These are phyloP conservation scores for Drosophila neonasuta DNA, from an alignment of 2,888 invertebrate genomes.

Conservation along the genomic window DNA sequence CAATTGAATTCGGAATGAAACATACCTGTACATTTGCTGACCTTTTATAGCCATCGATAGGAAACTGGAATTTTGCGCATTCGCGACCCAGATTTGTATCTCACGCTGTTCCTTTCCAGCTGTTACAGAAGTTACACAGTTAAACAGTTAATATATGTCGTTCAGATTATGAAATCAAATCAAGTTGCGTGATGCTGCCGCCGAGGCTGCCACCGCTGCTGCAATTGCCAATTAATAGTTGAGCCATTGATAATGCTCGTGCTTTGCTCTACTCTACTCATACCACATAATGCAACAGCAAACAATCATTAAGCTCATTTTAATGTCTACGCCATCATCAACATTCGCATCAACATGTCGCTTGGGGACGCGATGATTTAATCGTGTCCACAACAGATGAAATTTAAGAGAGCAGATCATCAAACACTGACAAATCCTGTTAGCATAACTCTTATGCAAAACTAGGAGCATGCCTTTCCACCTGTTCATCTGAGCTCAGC, in stretches of 20 bases:
- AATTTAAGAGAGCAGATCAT: neutral
- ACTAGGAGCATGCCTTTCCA: neutral
- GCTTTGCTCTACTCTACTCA: too few species aligned
- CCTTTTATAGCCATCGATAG: slow-evolving; percentile 91
- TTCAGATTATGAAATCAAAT: slow-evolving; percentile 38
- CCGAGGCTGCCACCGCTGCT: neutral
- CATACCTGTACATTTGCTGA: slow-evolving; percentile 89
- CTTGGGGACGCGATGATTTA: too few species aligned
- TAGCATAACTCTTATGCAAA: neutral
- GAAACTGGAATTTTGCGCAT: slow-evolving; percentile 90
- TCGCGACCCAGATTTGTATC: slow-evolving; percentile 90
- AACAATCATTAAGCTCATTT: neutral
- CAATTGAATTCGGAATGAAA: slow-evolving; percentile 51
- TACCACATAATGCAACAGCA: slow-evolving; percentile 14
- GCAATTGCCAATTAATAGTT: slow-evolving; percentile 11
- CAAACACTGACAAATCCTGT: neutral
- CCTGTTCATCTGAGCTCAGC: neutral
- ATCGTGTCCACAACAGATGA: too few species aligned
- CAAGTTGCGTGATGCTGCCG: slow-evolving; percentile 38
- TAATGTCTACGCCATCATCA: neutral
- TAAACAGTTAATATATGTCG: slow-evolving; percentile 22
- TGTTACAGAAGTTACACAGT: slow-evolving; percentile 79
- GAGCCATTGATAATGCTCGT: slow-evolving; percentile 7
- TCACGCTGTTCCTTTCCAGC: slow-evolving; percentile 89
- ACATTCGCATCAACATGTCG: too few species aligned